Conservation (phyloP, 1,140 invertebrate species). For the Pomacea maculata region DNA sequence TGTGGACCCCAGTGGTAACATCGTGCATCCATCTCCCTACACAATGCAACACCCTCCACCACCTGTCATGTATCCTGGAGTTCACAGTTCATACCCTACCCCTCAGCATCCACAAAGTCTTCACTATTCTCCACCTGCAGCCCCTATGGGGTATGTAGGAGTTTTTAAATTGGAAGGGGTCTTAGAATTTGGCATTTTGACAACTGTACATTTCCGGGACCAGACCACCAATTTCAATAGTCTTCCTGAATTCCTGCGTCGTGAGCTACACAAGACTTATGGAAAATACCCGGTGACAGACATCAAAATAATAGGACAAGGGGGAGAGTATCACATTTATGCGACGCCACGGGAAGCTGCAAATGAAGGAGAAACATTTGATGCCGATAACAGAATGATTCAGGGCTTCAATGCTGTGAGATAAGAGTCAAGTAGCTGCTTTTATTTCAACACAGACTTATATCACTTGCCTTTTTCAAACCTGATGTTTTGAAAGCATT, state of each 20-base stretch:
- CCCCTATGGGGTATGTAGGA: background rate
- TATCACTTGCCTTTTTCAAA: too few species aligned
- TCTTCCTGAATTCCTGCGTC: conserved; percentile 27
- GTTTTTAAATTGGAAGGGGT: conserved; percentile 29
- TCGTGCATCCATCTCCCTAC: background rate
- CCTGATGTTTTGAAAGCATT: too few species aligned
- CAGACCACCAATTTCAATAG: conserved; percentile 21
- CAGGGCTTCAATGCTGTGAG: background rate
- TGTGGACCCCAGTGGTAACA: conserved; percentile 8
- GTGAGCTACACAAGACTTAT: conserved; percentile 32
- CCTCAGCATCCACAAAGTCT: background rate
- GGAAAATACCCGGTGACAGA: conserved; percentile 32
- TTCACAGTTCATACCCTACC: background rate
- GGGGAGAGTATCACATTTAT: conserved; percentile 36
- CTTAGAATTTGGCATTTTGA: conserved; percentile 31
- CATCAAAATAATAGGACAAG: conserved; percentile 23
- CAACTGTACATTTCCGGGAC: conserved; percentile 27
- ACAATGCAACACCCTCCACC: background rate
- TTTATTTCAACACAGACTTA: too few species aligned
- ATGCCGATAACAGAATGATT: background rate
- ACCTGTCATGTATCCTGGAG: background rate
- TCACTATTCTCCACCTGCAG: background rate
- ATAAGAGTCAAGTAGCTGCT: too few species aligned
- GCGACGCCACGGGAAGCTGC: conserved; percentile 20
- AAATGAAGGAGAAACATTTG: background rate